These are phyloP conservation scores for Drosophila triauraria DNA, from an alignment of 1,140 invertebrate genomes.

Conservation along the genomic window DNA sequence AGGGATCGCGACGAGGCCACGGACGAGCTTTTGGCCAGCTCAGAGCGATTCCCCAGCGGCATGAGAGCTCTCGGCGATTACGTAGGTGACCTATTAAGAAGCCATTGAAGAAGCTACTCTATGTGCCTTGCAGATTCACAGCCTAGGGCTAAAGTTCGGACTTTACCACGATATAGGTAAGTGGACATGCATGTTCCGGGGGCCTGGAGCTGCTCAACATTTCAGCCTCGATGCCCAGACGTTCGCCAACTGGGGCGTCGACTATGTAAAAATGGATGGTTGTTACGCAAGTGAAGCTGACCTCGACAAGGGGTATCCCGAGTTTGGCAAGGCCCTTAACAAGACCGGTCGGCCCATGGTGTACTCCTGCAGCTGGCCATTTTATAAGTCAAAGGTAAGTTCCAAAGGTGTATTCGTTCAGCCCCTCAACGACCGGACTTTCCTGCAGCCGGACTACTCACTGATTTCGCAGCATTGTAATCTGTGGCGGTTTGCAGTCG, in stretches of 20 bases:
- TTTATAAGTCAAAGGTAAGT: slow-evolving; percentile 91
- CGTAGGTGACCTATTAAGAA: slow-evolving; percentile 88
- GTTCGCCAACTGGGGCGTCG: slow-evolving; percentile 97
- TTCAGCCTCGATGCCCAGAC: slow-evolving; percentile 94
- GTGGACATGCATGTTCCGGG: slow-evolving; percentile 96
- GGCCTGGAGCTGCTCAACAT: slow-evolving; percentile 95
- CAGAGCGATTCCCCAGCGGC: slow-evolving; percentile 94
- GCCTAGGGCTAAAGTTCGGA: slow-evolving; percentile 96
- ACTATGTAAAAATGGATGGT: slow-evolving; percentile 98
- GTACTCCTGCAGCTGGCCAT: slow-evolving; percentile 99
- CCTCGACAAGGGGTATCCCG: slow-evolving; percentile 54
- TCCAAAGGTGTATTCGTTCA: slow-evolving; percentile 77
- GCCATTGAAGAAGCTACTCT: not conserved
- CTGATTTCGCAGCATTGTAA: slow-evolving; percentile 96
- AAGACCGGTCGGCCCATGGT: slow-evolving; percentile 89
- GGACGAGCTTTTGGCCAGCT: slow-evolving; percentile 92
- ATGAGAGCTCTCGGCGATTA: slow-evolving; percentile 96
- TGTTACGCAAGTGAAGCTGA: slow-evolving; percentile 89
- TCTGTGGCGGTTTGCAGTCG: slow-evolving; percentile 97
- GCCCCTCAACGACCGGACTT: slow-evolving; percentile 86
- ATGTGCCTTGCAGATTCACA: slow-evolving; percentile 90
- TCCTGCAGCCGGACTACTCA: slow-evolving; percentile 92
- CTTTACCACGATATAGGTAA: slow-evolving; percentile 98
- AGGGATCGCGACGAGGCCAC: slow-evolving; percentile 89
- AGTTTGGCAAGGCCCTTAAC: slow-evolving; percentile 57